phyloP scores from a whole-genome alignment of 2,113 vertebrate genomes.

The Prietella phreatophila region DNA sequence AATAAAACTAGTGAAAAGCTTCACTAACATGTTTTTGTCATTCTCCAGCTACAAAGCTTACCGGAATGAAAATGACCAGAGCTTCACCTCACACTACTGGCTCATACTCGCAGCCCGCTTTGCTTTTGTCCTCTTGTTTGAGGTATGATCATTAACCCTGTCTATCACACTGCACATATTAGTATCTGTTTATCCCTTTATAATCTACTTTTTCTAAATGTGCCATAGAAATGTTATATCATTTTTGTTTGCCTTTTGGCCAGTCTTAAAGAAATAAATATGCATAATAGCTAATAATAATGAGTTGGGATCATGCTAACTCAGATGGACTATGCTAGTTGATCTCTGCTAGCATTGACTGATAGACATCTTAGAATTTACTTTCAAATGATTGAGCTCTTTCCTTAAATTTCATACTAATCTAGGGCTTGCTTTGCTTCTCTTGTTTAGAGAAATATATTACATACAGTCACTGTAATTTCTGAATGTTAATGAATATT shows the following conservation, averaged over 20 bases:
- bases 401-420: neutral
- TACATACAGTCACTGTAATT: neutral
- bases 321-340: neutral
- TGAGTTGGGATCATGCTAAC: neutral
- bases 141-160: slow-evolving; percentile 68
- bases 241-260: neutral
- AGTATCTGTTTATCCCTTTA: neutral
- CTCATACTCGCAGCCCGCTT: slow-evolving; percentile 84
- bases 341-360: too few species aligned
- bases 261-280: neutral
- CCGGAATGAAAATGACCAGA: slow-evolving; percentile 71
- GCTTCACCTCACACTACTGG: slow-evolving; percentile 82
- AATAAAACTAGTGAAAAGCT: neutral
- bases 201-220: neutral
- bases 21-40: neutral
- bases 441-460: neutral
- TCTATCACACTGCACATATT: neutral
- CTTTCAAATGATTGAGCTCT: neutral
- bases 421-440: neutral
- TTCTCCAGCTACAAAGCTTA: slow-evolving; percentile 86
- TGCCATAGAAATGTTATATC: neutral
- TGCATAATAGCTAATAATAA: neutral
- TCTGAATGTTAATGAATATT: neutral
- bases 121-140: slow-evolving; percentile 88
- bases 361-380: neutral